These are phyloP conservation scores for Brenthis ino DNA, from an alignment of 2,888 invertebrate genomes.

Conservation along the genomic window DNA sequence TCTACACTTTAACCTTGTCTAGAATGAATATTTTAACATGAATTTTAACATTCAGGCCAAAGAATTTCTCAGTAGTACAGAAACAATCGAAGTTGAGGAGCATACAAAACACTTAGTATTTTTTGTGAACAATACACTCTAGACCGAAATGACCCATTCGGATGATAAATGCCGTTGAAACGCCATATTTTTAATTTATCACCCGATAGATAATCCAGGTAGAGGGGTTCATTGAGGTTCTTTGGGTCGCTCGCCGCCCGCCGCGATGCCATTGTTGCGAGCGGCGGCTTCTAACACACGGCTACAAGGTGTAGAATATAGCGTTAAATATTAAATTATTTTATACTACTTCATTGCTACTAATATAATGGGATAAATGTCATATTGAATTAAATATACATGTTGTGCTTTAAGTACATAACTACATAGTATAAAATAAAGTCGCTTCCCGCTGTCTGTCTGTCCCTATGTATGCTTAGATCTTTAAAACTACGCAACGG, in stretches of 20 bases:
- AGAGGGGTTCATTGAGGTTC: slow-evolving; percentile 72
- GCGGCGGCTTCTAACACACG: slow-evolving; percentile 44
- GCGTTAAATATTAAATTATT: slow-evolving; percentile 20
- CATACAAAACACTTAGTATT: slow-evolving; percentile 44
- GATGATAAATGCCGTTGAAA: slow-evolving; percentile 75
- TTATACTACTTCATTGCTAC: background rate
- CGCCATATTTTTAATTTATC: slow-evolving; percentile 81
- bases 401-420: too few relatives aligned
- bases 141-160: slow-evolving; percentile 60
- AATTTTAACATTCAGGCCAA: slow-evolving; percentile 38
- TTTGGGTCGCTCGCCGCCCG: slow-evolving; percentile 61
- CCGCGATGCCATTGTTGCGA: slow-evolving; percentile 57
- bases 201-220: slow-evolving; percentile 76
- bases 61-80: slow-evolving; percentile 35
- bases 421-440: too few relatives aligned
- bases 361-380: background rate
- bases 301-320: slow-evolving; percentile 40
- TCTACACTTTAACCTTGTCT: background rate
- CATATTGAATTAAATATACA: too few relatives aligned
- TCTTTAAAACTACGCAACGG: too few relatives aligned
- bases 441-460: too few relatives aligned
- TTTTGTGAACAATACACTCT: slow-evolving; percentile 35
- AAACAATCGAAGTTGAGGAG: slow-evolving; percentile 40
- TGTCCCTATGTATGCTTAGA: too few relatives aligned
- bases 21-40: slow-evolving; percentile 35